phyloP scores from a whole-genome alignment of 2,113 vertebrate species.

The Neotoma lepida region DNA sequence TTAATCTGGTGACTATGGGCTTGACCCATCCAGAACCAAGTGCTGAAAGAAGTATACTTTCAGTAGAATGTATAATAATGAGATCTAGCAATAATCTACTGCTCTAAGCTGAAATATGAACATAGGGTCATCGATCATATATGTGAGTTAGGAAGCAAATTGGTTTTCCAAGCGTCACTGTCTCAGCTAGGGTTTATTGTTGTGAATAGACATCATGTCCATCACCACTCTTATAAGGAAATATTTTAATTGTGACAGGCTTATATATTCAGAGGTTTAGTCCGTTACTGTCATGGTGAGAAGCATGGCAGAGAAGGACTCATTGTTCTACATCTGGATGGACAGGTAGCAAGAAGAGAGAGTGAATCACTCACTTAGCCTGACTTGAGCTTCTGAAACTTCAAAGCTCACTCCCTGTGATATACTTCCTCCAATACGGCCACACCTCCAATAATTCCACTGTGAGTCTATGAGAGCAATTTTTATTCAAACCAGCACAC shows the following conservation, averaged over 20 bases:
- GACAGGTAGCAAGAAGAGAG: background rate
- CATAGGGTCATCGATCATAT: background rate
- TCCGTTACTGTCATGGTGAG: background rate
- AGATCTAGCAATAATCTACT: background rate
- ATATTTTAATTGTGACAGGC: too few species aligned
- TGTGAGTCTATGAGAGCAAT: background rate
- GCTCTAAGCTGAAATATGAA: background rate
- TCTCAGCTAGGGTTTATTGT: too few species aligned
- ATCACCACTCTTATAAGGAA: too few species aligned
- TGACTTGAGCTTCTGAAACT: background rate
- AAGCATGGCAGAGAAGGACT: background rate
- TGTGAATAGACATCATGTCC: too few species aligned
- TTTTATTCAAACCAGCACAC: background rate
- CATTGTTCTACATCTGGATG: background rate
- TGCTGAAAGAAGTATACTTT: background rate
- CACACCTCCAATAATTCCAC: background rate
- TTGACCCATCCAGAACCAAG: background rate
- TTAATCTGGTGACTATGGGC: background rate
- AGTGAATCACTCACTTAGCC: background rate
- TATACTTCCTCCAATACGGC: background rate
- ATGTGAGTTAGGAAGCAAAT: background rate
- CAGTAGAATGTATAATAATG: background rate
- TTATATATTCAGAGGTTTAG: too few species aligned
- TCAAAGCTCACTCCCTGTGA: background rate
- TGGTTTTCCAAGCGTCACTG: background rate